Conservation (phyloP, 2,888 invertebrate species). For the Scotopteryx bipunctaria region DNA sequence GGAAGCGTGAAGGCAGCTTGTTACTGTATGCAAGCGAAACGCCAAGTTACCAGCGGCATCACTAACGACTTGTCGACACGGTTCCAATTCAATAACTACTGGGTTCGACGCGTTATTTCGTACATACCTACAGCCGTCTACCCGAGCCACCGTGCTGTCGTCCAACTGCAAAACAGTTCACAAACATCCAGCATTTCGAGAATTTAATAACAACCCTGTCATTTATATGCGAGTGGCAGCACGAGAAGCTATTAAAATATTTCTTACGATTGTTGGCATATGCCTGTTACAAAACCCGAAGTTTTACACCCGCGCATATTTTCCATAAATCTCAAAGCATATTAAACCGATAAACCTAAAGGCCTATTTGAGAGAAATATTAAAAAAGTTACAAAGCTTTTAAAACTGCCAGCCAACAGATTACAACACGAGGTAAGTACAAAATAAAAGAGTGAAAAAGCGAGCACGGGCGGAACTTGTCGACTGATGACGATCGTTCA, state of each 20-base stretch:
- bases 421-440: constrained; percentile 11
- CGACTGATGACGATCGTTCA: background rate
- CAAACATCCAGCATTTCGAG: constrained; percentile 16
- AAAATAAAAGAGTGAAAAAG: constrained; percentile 5
- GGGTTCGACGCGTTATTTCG: constrained; percentile 4
- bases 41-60: constrained; percentile 11
- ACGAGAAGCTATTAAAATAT: constrained; percentile 5
- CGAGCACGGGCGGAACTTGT: background rate
- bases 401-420: constrained; percentile 13
- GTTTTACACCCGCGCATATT: background rate
- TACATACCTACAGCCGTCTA: background rate
- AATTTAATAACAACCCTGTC: constrained; percentile 17
- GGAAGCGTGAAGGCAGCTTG: constrained; percentile 20
- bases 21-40: constrained; percentile 12
- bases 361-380: constrained; percentile 10
- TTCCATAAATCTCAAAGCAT: constrained; percentile 4
- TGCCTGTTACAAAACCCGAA: background rate
- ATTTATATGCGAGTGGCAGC: constrained; percentile 9
- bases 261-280: background rate
- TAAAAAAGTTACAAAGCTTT: constrained; percentile 14
- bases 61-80: constrained; percentile 18
- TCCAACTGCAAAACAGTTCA: constrained; percentile 11
- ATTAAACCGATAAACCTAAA: constrained; percentile 12
- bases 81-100: constrained; percentile 12
- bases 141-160: background rate